phyloP scores from a whole-genome alignment of 2,888 invertebrate species.

The Dasysyrphus tricinctus region DNA sequence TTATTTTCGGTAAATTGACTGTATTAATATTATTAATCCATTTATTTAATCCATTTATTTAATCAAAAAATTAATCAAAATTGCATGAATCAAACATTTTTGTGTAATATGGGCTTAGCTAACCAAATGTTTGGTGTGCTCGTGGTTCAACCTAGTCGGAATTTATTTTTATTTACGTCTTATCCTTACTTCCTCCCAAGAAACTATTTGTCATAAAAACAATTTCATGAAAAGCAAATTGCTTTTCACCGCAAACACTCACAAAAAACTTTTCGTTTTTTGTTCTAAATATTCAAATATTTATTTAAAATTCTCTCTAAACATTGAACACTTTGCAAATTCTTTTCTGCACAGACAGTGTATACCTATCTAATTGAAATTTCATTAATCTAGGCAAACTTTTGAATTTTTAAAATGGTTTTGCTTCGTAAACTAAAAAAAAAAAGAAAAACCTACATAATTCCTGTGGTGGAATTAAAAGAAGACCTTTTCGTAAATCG shows the following conservation, averaged over 20 bases:
- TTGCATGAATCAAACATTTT: no score
- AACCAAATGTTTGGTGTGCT: no score
- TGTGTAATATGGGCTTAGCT: no score
- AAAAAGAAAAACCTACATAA: background rate
- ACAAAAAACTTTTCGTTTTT: background rate
- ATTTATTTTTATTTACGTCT: background rate
- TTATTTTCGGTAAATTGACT: no score
- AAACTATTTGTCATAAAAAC: background rate
- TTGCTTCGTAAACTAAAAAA: background rate
- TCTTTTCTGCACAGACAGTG: background rate
- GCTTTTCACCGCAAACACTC: background rate
- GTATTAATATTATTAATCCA: no score
- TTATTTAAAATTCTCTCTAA: background rate
- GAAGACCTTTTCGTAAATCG: slow-evolving; percentile 48
- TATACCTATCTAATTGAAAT: background rate
- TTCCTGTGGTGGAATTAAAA: slow-evolving; percentile 21
- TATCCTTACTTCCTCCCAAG: background rate
- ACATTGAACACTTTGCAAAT: background rate
- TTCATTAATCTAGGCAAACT: background rate
- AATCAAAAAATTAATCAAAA: no score
- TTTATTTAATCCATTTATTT: no score
- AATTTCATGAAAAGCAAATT: background rate
- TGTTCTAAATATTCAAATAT: background rate
- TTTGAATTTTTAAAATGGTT: background rate
- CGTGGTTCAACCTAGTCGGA: no score